A percentile compares a stretch with the other conserved stretches of the same genome.
These are phyloP conservation scores for Rhinolophus ferrumequinum DNA, from an alignment of 2,113 vertebrate species.

Conservation along the genomic window DNA sequence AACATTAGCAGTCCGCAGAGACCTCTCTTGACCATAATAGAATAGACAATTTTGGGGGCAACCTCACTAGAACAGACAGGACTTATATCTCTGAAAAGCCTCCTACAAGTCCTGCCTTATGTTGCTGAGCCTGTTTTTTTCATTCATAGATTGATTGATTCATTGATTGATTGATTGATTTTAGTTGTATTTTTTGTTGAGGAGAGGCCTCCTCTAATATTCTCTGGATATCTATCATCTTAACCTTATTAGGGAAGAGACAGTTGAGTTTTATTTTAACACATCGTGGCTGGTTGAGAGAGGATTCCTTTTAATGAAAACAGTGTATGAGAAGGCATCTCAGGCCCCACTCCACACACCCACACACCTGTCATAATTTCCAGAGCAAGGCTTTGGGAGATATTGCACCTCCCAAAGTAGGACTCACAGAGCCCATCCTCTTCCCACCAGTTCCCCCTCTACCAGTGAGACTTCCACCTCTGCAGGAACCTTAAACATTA, in stretches of 20 bases:
- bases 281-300: not conserved
- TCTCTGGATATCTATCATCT: not conserved
- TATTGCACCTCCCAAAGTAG: not conserved
- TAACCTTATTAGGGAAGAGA: not conserved
- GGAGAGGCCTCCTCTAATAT: not conserved
- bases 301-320: not conserved
- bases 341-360: not conserved
- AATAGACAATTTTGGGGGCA: not conserved
- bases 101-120: not conserved
- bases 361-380: not conserved
- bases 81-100: not conserved
- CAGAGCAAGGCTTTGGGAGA: not conserved
- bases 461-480: not conserved
- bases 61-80: rapidly evolving
- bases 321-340: not conserved
- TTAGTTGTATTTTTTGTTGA: not conserved
- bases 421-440: not conserved
- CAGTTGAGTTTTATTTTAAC: not conserved
- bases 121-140: not conserved
- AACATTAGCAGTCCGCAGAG: not conserved
- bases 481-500: not conserved
- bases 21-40: not conserved
- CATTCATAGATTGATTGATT: no score
- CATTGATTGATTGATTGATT: not conserved
- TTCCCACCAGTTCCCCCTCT: not conserved